Conservation (phyloP, 2,888 invertebrate species). For the Phanerotoma sp. region DNA sequence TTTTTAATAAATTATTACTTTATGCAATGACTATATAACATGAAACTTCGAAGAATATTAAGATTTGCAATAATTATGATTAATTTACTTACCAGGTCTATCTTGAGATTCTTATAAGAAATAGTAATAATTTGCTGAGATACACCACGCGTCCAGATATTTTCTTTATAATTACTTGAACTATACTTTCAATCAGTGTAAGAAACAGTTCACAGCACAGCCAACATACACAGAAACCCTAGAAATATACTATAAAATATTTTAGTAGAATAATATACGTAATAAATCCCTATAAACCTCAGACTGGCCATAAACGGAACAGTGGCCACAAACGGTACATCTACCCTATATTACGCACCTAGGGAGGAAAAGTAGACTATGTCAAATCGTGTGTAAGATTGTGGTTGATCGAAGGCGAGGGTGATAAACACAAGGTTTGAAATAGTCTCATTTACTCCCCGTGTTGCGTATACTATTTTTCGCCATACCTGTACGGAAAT, state of each 20-base stretch:
- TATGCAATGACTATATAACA: neutral
- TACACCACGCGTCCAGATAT: constrained; percentile 4
- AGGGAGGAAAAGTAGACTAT: too few relatives aligned
- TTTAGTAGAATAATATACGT: neutral
- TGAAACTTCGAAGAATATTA: neutral
- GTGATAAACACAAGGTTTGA: too few relatives aligned
- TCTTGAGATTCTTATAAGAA: constrained; percentile 4
- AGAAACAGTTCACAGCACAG: constrained; percentile 2
- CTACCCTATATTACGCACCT: neutral
- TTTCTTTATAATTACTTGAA: neutral
- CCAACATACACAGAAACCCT: constrained; percentile 8
- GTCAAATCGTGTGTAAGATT: too few relatives aligned
- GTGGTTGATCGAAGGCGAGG: too few relatives aligned
- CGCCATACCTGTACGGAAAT: too few relatives aligned
- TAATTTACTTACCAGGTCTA: constrained; percentile 7
- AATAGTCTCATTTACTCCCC: too few relatives aligned
- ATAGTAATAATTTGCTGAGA: neutral
- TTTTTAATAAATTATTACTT: neutral
- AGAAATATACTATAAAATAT: constrained; percentile 3
- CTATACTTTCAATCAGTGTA: constrained; percentile 1
- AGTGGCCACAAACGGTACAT: neutral
- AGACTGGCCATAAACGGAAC: constrained; percentile 7
- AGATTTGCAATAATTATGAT: constrained; percentile 3
- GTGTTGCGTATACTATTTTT: too few relatives aligned
- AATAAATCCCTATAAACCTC: constrained; percentile 4